phyloP scores from a whole-genome alignment of 2,888 invertebrate species.

The Luffia ferchaultella region DNA sequence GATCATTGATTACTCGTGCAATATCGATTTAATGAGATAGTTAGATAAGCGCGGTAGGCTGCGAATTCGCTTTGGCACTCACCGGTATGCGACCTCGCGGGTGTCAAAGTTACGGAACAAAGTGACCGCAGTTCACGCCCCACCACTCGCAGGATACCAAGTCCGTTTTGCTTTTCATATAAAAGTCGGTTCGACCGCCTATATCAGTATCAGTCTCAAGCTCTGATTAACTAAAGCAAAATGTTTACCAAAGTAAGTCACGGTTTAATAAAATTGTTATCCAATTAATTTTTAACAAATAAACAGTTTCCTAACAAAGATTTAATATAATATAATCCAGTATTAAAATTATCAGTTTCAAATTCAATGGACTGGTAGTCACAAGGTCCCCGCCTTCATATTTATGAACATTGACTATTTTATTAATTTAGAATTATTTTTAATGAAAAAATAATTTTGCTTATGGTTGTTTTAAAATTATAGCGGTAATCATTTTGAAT shows the following conservation, averaged over 20 bases:
- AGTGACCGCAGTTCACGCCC: conserved; percentile 50
- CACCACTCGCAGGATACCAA: conserved; percentile 40
- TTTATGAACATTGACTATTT: too few species aligned
- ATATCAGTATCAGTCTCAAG: conserved; percentile 63
- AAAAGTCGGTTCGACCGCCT: conserved; percentile 50
- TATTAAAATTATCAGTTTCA: too few species aligned
- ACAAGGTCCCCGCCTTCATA: too few species aligned
- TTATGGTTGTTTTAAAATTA: too few species aligned
- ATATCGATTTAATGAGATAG: conserved; percentile 17
- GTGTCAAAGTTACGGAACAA: conserved; percentile 66
- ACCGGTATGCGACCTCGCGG: conserved; percentile 53
- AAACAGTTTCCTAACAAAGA: too few species aligned
- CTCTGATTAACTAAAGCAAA: conserved; percentile 57
- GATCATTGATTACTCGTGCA: conserved; percentile 25
- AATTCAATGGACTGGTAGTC: too few species aligned
- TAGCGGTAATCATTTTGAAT: too few species aligned
- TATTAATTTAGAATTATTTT: too few species aligned
- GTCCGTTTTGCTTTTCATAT: conserved; percentile 63
- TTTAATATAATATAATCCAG: too few species aligned
- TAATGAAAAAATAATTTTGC: too few species aligned
- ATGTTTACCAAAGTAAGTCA: conserved; percentile 62
- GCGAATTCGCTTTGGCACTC: conserved; percentile 25
- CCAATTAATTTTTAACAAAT: too few species aligned
- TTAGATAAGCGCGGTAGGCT: conserved; percentile 21
- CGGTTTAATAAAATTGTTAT: too few species aligned